Evolutionary conservation across 2,113 vertebrate species (phyloP).

Genomic region (Phasianus colchicus): DNA sequence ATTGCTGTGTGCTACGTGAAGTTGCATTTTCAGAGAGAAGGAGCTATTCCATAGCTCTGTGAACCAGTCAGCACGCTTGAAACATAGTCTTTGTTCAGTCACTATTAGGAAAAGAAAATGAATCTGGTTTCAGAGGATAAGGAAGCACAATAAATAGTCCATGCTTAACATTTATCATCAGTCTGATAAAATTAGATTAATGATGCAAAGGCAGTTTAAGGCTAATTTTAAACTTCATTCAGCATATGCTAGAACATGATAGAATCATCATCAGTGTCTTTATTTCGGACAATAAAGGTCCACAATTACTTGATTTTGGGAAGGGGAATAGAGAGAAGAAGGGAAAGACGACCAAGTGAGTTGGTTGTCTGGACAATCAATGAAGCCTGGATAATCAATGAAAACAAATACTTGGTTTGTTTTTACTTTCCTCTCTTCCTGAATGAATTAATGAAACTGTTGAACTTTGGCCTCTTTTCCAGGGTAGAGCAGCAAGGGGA

Average conservation of each 20-base stretch:
- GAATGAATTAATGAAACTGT: conserved; percentile 73
- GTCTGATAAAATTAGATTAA: neutral
- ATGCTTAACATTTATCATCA: neutral
- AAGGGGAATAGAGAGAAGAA: neutral
- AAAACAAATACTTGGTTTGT: conserved; percentile 66
- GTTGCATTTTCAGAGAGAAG: conserved; percentile 17
- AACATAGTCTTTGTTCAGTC: neutral
- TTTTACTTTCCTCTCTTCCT: conserved; percentile 75
- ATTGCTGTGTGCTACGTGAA: neutral
- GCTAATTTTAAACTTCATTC: neutral
- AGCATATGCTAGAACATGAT: neutral
- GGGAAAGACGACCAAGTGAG: neutral
- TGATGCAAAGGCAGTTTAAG: neutral
- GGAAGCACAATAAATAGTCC: neutral
- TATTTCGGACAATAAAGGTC: neutral
- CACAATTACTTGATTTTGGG: neutral
- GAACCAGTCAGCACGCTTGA: neutral
- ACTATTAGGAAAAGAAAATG: neutral
- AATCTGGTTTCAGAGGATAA: neutral
- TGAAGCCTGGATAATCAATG: conserved; percentile 50
- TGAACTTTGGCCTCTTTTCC: conserved; percentile 74
- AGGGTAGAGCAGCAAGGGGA: conserved; percentile 43
- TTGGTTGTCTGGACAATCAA: neutral
- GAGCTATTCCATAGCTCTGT: neutral
- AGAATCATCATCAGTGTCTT: neutral